Base-by-base conservation (phyloP, 2,888 invertebrate species). In the Toxonevra muliebris region DNA sequence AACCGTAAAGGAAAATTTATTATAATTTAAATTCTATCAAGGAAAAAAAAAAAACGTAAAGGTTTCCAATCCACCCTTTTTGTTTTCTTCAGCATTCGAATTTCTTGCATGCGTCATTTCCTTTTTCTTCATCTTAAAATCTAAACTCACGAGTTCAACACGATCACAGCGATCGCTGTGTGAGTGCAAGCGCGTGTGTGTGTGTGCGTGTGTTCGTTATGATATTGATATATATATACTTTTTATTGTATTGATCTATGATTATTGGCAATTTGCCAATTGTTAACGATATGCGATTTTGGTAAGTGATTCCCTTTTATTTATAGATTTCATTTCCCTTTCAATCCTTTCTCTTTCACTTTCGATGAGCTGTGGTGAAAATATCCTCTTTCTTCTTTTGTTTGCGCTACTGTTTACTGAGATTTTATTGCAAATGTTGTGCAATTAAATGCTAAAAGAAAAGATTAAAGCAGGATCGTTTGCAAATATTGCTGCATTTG, bases 401-500 rank as follows among this genome's bases (percentile, higher is more conserved):
- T 67, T 54, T 12, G 13, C 17, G 17, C 17, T 1, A 43, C 30
- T 30, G 17, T 52, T 40, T 65, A 61, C 54, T 61, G 68, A 54
- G 58, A 48, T 30, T 62, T 66, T 65, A 53, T 50, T 45, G 58
- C 52, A 61, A 61, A 69, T 66, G 65, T 61, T 64, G 60, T 50
- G 19, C 52, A 57, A 60, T 63, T 48, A 58, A 17, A 42, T 64
- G 64, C 30, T 2, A 30, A 30, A 30, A 30, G 30, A 67, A 55
- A 41, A 71, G 59, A 71, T 64, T 55, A 66, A 65, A 61, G 64
- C 69, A 65, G 61, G 71, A 55, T 60, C 66, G 64, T 71, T 71
- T 66, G 71, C 71, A 71, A 71, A 71, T 70, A 71, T 66, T 68
- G 45, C 19, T 59, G 50, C 62, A 55, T 66, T 64, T 50, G 20